Evolutionary conservation across 1,140 invertebrate genomes (phyloP).

Genomic region (Oreohelix idahoensis): DNA sequence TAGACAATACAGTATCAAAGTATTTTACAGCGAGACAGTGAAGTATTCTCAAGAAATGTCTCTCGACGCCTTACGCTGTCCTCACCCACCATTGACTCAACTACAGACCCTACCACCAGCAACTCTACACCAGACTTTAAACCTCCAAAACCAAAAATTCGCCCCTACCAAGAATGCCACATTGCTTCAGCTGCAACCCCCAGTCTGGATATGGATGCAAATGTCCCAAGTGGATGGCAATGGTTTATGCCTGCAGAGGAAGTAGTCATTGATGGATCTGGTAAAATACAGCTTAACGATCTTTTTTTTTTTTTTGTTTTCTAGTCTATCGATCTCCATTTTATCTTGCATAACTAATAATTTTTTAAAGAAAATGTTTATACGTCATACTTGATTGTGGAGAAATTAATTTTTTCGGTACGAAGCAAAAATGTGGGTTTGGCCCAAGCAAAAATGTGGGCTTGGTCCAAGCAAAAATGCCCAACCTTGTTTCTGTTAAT

Average conservation of each 20-base stretch:
- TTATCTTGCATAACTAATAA: too few species aligned
- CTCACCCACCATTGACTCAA: conserved; percentile 65
- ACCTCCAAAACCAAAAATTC: too few species aligned
- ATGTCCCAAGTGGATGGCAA: not conserved
- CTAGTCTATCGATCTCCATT: too few species aligned
- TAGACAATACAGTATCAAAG: too few species aligned
- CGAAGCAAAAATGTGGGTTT: too few species aligned
- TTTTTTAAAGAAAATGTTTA: too few species aligned
- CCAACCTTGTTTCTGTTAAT: too few species aligned
- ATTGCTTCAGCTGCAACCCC: not conserved
- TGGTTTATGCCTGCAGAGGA: not conserved
- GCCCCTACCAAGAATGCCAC: conserved; percentile 5
- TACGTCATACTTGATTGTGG: too few species aligned
- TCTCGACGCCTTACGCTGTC: conserved; percentile 54
- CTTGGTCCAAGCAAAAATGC: too few species aligned
- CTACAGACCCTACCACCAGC: conserved; percentile 46
- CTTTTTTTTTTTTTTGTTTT: too few species aligned
- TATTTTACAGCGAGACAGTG: conserved; percentile 31
- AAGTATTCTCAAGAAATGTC: not conserved
- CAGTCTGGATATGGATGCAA: not conserved
- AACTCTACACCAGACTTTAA: not conserved
- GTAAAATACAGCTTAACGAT: not conserved
- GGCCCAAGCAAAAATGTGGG: too few species aligned
- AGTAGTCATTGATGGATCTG: conserved; percentile 14
- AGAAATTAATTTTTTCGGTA: too few species aligned